phyloP scores from a whole-genome alignment of 23 tunicate genomes.

The Trididemnum clinides region DNA sequence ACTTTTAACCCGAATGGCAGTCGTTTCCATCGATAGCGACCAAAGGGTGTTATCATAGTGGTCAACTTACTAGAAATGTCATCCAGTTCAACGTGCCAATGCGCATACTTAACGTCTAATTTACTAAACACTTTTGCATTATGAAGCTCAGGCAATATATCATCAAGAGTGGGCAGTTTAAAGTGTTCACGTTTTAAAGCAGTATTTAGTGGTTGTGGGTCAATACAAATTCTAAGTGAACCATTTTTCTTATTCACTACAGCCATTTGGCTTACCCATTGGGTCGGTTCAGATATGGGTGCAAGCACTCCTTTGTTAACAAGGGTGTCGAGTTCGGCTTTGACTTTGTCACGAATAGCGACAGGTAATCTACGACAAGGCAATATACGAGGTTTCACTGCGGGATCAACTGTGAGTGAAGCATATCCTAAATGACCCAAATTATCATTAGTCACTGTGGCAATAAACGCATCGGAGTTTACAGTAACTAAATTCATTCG shows the following conservation, averaged over 20 bases:
- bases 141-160: slow-evolving; percentile 4
- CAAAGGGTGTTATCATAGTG: slow-evolving; percentile 33
- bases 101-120: slow-evolving; percentile 31
- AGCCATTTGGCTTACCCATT: slow-evolving; percentile 46
- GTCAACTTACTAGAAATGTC: neutral
- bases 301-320: neutral
- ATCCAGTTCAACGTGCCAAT: slow-evolving; percentile 31
- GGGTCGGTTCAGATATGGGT: slow-evolving; percentile 23
- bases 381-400: slow-evolving; percentile 9
- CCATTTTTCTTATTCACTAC: slow-evolving; percentile 29
- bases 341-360: slow-evolving; percentile 1
- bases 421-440: slow-evolving; percentile 14
- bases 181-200: slow-evolving; percentile 32
- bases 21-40: slow-evolving; percentile 26
- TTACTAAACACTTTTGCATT: slow-evolving; percentile 34
- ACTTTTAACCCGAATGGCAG: slow-evolving; percentile 42
- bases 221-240: slow-evolving; percentile 14
- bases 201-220: slow-evolving; percentile 14
- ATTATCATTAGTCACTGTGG: neutral
- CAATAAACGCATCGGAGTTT: neutral
- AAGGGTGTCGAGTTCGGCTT: slow-evolving; percentile 6
- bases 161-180: slow-evolving; percentile 17
- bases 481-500: slow-evolving; percentile 6
- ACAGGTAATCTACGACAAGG: slow-evolving; percentile 17
- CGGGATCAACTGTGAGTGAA: slow-evolving; percentile 10